Conservation (phyloP, 2,113 vertebrate genomes). For the Sprattus sprattus region DNA sequence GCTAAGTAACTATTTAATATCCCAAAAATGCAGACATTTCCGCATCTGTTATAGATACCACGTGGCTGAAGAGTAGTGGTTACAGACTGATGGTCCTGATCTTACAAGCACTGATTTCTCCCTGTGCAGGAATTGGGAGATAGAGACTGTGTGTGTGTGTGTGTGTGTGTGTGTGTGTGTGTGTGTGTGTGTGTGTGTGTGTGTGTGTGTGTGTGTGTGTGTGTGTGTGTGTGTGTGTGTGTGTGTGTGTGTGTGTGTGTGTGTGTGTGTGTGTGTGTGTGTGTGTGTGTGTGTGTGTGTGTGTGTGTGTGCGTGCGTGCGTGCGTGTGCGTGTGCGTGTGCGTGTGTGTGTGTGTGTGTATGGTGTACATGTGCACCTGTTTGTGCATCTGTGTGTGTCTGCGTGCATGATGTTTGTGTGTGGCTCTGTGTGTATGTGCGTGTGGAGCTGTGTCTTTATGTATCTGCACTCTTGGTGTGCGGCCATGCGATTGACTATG, state of each 20-base stretch:
- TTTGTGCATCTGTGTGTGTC: not conserved
- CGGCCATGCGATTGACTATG: not conserved
- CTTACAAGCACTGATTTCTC: not conserved
- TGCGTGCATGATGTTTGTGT: not conserved
- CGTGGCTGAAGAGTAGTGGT: not conserved
- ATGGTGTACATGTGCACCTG: not conserved
- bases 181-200: not conserved
- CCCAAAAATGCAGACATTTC: not conserved
- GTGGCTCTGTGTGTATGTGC: not conserved
- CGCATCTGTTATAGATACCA: not conserved
- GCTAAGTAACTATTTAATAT: not conserved
- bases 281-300: slow-evolving; percentile 12
- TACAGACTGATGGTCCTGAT: not conserved
- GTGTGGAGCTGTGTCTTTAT: slow-evolving; percentile 29
- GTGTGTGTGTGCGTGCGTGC: not conserved
- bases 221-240: not conserved
- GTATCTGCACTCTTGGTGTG: not conserved
- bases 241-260: not conserved
- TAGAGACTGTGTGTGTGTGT: not conserved
- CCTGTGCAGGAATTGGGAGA: not conserved
- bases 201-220: not conserved
- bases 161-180: not conserved
- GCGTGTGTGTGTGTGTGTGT: not conserved
- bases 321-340: not conserved
- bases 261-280: not conserved